Base-by-base conservation (phyloP, 64 coral and sea anemone species). In the Actinia tenebrosa region DNA sequence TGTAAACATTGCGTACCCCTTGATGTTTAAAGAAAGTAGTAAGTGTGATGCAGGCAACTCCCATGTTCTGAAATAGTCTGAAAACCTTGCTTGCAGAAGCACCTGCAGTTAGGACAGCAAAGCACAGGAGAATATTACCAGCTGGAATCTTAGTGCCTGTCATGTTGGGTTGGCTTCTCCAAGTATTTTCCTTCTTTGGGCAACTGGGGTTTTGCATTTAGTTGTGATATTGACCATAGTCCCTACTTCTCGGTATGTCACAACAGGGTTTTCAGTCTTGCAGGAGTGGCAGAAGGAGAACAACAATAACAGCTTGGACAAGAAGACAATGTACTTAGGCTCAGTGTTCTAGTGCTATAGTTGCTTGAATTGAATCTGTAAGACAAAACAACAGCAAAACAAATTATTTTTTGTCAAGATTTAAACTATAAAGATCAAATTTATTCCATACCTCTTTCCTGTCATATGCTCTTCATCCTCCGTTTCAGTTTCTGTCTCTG, bases 81-180 rank as follows among this genome's bases (percentile, higher is more conserved):
- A 78, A 78, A 10, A 78, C 26, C 44, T 78, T 78, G 25, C 26
- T 43, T 43, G 75, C 26, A 43, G 75, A 78, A 44, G 27, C 75
- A 84, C 82, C 82, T 44, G 82, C 42, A 20, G 19, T 26, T 10
- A 84, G 20, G 8, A 84, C 54, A 54, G 82, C 42, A 54, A 84
- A 84, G 82, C 46, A 84, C 9, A 84, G 82, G 46, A 84, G 47
- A 84, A 84, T 54, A 59, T 84, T 84, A 7, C 82, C 82, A 84
- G 82, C 82, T 84, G 82, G 46, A 8, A 84, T 84, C 82, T 59
- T 84, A 20, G 82, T 84, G 27, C 10, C 42, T 18, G 82, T 53
- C 82, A 84, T 84, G 66, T 83, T 68, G 22, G 63, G 64, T 23
- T 84, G 82, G 69, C 53, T 84, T 90, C 64, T n/a, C 87, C 87